Conservation (phyloP, 2,888 invertebrate species). For the Balanococcus diminutus region DNA sequence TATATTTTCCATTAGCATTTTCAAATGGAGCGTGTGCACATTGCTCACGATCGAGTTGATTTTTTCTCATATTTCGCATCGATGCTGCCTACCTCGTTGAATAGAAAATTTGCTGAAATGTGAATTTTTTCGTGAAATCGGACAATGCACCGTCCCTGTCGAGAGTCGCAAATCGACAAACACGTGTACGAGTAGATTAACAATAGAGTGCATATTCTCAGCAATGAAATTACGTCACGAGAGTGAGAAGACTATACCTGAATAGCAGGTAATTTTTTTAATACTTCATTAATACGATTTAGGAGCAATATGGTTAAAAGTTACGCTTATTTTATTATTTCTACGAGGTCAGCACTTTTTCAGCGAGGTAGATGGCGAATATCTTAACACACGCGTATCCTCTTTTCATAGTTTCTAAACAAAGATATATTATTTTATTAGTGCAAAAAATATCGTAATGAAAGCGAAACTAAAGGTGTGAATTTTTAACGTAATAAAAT, state of each 20-base stretch:
- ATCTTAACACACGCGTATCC: not conserved
- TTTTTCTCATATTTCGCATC: not conserved
- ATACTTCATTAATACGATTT: not conserved
- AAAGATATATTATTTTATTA: not conserved
- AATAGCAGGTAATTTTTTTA: not conserved
- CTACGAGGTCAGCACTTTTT: not conserved
- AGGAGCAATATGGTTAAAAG: not conserved
- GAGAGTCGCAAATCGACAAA: not conserved
- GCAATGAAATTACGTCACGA: not conserved
- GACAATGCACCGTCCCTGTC: not conserved
- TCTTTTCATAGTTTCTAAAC: not conserved
- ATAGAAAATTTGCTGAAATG: not conserved
- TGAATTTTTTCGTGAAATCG: not conserved
- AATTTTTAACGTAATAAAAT: not conserved
- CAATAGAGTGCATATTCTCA: not conserved
- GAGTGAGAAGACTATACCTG: not conserved
- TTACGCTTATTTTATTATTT: not conserved
- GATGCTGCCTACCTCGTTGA: not conserved
- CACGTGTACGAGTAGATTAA: not conserved
- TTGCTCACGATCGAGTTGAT: not conserved
- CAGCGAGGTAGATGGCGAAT: not conserved
- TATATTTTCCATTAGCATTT: not conserved
- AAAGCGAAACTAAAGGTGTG: no score
- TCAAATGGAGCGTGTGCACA: not conserved
- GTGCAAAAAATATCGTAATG: not conserved